Conservation (phyloP, 2,888 invertebrate species). For the Eupeodes luniger region DNA sequence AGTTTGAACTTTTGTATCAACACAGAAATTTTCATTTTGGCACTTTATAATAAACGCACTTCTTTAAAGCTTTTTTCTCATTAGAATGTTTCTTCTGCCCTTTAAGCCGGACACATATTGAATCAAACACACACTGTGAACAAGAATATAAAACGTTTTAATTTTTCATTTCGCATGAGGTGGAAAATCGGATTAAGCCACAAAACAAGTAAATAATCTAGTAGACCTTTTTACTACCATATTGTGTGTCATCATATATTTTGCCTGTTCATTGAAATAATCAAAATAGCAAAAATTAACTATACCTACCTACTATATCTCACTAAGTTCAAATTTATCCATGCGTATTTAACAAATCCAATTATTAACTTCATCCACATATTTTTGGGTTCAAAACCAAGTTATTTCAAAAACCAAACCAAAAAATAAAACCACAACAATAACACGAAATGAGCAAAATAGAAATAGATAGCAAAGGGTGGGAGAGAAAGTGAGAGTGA, state of each 20-base stretch:
- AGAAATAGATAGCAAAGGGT: background rate
- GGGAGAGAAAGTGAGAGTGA: background rate
- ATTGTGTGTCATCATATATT: constrained; percentile 12
- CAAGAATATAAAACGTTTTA: no score
- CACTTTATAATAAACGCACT: no score
- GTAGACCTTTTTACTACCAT: background rate
- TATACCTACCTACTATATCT: background rate
- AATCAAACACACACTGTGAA: no score
- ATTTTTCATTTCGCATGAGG: background rate
- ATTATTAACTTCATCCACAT: constrained; percentile 46
- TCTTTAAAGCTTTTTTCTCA: no score
- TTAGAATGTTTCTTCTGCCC: no score
- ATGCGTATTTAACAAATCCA: constrained; percentile 54
- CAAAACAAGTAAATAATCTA: constrained; percentile 5
- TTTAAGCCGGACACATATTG: background rate
- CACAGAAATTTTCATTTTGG: no score
- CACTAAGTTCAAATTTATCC: constrained; percentile 39
- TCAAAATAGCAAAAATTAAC: background rate
- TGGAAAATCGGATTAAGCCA: background rate
- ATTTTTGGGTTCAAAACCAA: constrained; percentile 12
- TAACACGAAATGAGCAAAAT: constrained; percentile 41
- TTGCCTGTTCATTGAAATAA: background rate
- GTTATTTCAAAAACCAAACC: constrained; percentile 17
- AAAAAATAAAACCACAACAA: constrained; percentile 48
- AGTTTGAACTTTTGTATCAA: no score